A percentile compares a stretch with the other conserved stretches of the same genome.
Conservation (phyloP, 2,113 vertebrate species). For the Pterocles gutturalis region DNA sequence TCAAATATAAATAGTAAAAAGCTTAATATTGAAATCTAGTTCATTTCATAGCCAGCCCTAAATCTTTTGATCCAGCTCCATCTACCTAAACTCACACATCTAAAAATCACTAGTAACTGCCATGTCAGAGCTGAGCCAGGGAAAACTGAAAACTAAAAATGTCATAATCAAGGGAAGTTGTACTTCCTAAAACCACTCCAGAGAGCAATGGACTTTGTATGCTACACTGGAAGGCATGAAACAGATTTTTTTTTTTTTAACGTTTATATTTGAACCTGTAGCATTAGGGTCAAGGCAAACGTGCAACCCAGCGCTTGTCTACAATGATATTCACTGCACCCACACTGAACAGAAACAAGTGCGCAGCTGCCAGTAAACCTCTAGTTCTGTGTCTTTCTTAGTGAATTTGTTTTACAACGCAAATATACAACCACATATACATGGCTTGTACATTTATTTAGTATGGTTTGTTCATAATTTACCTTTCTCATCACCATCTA, state of each 20-base stretch:
- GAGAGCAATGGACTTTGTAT: not conserved
- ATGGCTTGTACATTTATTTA: constrained; percentile 22
- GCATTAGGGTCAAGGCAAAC: constrained; percentile 17
- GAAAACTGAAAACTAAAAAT: not conserved
- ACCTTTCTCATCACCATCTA: not conserved
- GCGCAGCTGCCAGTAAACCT: not conserved
- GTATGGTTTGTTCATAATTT: not conserved
- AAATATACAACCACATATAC: not conserved
- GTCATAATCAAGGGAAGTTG: not conserved
- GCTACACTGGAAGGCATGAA: not conserved
- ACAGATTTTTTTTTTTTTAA: not conserved
- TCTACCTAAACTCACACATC: not conserved
- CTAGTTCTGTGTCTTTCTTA: not conserved
- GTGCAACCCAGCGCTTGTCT: not conserved
- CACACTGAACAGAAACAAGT: not conserved
- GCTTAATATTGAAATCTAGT: not conserved
- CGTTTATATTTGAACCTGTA: not conserved
- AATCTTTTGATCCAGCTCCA: not conserved
- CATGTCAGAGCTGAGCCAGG: not conserved
- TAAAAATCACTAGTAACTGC: not conserved
- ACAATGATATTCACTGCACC: not conserved
- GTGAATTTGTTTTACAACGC: not conserved
- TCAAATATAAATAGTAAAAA: not conserved
- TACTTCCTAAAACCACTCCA: not conserved
- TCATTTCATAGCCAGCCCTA: not conserved